phyloP scores from a whole-genome alignment of 2,113 vertebrate species.

The Monarcha castaneiventris region DNA sequence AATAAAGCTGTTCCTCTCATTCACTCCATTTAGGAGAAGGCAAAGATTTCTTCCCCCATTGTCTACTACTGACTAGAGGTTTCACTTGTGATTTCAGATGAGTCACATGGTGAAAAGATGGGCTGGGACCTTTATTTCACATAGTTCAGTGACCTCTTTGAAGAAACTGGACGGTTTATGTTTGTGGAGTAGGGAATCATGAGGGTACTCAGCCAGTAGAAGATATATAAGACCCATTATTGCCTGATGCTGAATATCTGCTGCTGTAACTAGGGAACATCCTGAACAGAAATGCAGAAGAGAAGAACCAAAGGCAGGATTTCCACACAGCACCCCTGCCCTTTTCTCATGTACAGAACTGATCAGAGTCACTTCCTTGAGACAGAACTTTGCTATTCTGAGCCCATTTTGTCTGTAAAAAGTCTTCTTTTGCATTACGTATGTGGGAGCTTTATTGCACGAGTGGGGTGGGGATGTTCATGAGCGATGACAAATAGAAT shows the following conservation, averaged over 20 bases:
- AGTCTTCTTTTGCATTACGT: not conserved
- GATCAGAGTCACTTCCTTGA: not conserved
- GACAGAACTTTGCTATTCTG: not conserved
- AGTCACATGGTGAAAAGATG: not conserved
- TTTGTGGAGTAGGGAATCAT: not conserved
- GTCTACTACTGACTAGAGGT: not conserved
- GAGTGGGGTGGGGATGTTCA: not conserved
- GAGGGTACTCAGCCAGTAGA: not conserved
- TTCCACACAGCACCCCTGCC: no score
- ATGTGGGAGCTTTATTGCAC: not conserved
- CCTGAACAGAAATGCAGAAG: not conserved
- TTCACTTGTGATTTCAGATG: not conserved
- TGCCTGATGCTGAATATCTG: not conserved
- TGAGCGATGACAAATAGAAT: not conserved
- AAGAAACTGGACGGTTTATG: not conserved
- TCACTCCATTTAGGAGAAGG: not conserved
- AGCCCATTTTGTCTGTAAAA: not conserved
- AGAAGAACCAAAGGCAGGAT: not conserved
- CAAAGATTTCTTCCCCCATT: not conserved
- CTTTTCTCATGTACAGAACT: not conserved
- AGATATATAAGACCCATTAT: rapidly evolving
- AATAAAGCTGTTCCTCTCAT: not conserved
- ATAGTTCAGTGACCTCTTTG: not conserved
- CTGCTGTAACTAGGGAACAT: not conserved
- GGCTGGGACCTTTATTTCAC: not conserved